Percentiles rank a stretch among this genome's conserved stretches.
phyloP scores from a whole-genome alignment of 2,797 vertebrate species.

The Etheostoma perlongum region DNA sequence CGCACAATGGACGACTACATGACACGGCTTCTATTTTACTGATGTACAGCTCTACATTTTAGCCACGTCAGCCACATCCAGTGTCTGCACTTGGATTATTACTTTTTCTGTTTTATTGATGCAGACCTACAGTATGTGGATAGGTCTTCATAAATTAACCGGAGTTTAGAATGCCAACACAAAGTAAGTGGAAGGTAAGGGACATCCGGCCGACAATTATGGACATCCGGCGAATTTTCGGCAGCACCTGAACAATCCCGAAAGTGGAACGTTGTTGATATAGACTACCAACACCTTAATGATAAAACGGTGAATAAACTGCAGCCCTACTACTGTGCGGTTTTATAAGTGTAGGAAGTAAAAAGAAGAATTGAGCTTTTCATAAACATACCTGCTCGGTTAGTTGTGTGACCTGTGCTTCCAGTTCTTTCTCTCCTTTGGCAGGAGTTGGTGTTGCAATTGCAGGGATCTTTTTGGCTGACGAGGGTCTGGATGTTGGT shows the following conservation, averaged over 20 bases:
- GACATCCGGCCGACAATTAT: too few relatives aligned
- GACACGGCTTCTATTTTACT: not conserved
- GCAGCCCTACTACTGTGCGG: not conserved
- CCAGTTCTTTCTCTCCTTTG: conserved; percentile 98
- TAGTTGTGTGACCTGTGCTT: conserved; percentile 97
- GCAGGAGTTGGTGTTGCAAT: conserved; percentile 84
- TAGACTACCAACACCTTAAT: too few relatives aligned
- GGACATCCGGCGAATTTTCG: too few relatives aligned
- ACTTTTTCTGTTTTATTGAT: not conserved
- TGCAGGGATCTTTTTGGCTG: conserved; percentile 94
- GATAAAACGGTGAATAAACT: not conserved
- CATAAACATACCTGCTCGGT: conserved; percentile 90
- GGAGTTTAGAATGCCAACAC: too few relatives aligned
- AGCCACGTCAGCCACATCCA: not conserved
- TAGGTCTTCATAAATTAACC: too few relatives aligned
- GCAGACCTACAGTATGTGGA: too few relatives aligned
- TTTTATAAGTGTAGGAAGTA: not conserved
- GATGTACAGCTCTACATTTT: not conserved
- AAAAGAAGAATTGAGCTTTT: not conserved
- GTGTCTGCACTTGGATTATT: not conserved
- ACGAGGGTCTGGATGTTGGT: conserved; percentile 97
- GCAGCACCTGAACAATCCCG: too few relatives aligned
- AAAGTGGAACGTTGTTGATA: too few relatives aligned
- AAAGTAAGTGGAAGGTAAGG: too few relatives aligned
- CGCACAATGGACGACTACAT: not conserved